phyloP scores from a whole-genome alignment of 2,113 vertebrate genomes.

The Apeltes quadracus region DNA sequence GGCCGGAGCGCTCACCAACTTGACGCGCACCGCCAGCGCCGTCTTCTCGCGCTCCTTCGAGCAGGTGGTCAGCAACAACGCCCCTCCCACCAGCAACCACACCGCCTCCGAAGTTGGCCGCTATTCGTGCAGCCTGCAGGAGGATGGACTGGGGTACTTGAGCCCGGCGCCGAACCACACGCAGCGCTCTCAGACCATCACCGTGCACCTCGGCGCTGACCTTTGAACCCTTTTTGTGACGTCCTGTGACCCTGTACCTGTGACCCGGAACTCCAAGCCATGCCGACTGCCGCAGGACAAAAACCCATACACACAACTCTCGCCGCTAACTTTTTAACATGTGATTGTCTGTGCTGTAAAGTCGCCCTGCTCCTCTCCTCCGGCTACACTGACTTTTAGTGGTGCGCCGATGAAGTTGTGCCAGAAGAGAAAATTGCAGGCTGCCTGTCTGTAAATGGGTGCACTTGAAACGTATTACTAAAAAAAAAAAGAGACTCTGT shows the following conservation, averaged over 20 bases:
- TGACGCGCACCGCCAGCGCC: slow-evolving; percentile 91
- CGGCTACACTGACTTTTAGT: slow-evolving; percentile 16
- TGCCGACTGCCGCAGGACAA: slow-evolving; percentile 55
- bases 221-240: slow-evolving; percentile 64
- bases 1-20: slow-evolving; percentile 88
- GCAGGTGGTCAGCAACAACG: slow-evolving; percentile 78
- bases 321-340: slow-evolving; percentile 30
- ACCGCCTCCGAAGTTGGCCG: slow-evolving; percentile 80
- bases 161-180: slow-evolving; percentile 83
- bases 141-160: slow-evolving; percentile 86
- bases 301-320: slow-evolving; percentile 20
- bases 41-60: slow-evolving; percentile 91
- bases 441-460: slow-evolving; percentile 16
- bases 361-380: slow-evolving; percentile 19
- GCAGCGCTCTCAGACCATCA: slow-evolving; percentile 91
- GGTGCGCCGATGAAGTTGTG: slow-evolving; percentile 26
- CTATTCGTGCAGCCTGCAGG: slow-evolving; percentile 93
- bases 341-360: slow-evolving; percentile 38
- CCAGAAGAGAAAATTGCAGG: slow-evolving; percentile 30
- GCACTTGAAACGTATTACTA: slow-evolving; percentile 50
- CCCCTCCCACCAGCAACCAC: slow-evolving; percentile 75
- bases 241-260: slow-evolving; percentile 66
- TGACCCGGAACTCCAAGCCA: slow-evolving; percentile 77
- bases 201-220: slow-evolving; percentile 91
- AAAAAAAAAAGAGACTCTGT: slow-evolving; percentile 31